Evolutionary conservation across 2,888 invertebrate species (phyloP).

Genomic region (Leistus spinibarbis): DNA sequence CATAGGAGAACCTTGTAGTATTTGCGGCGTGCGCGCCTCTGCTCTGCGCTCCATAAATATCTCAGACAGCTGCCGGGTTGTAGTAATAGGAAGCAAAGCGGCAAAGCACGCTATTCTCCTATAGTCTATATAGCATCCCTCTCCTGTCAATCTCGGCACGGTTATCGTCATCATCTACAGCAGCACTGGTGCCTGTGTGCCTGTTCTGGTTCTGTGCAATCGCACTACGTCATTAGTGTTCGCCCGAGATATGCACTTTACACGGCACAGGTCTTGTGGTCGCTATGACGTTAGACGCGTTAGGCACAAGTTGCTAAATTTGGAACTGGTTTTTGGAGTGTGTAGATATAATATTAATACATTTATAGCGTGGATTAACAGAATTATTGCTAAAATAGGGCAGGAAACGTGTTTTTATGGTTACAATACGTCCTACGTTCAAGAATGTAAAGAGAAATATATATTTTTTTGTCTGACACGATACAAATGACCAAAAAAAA

Average conservation of each 20-base stretch:
- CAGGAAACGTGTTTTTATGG: too few species aligned
- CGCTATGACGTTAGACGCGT: neutral
- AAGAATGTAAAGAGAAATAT: too few species aligned
- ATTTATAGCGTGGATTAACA: neutral
- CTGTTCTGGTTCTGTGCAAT: neutral
- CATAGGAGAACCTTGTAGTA: constrained; percentile 26
- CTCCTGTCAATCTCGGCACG: neutral
- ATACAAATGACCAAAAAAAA: too few species aligned
- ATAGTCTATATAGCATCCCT: neutral
- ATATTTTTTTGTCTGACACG: too few species aligned
- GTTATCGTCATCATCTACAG: neutral
- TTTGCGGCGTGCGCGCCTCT: constrained; percentile 18
- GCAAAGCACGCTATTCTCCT: neutral
- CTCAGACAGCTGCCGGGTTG: constrained; percentile 25
- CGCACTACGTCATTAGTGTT: neutral
- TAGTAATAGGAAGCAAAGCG: neutral
- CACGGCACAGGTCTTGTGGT: neutral
- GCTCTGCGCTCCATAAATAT: constrained; percentile 30
- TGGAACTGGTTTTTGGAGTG: neutral
- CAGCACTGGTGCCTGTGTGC: neutral
- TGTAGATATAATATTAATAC: neutral
- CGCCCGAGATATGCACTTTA: neutral
- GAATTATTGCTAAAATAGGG: too few species aligned
- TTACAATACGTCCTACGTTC: too few species aligned
- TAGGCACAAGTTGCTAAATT: neutral